Conservation (phyloP, 2,888 invertebrate genomes). For the Cryptocheilus praepositus region DNA sequence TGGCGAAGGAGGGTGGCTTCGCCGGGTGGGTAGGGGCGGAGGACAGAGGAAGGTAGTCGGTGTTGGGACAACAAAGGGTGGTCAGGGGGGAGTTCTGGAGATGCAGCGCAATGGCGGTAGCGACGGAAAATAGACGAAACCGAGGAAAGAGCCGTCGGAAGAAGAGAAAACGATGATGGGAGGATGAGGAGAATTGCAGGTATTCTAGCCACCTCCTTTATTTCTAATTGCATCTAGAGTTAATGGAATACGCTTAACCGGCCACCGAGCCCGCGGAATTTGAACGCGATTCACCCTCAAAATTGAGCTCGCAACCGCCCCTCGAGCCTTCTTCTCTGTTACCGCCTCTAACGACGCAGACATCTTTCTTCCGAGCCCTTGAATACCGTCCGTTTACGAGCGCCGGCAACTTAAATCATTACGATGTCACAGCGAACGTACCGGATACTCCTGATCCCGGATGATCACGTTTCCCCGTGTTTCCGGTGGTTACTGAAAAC, state of each 20-base stretch:
- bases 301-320: conserved; percentile 44
- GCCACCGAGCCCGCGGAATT: conserved; percentile 46
- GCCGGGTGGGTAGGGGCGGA: neutral
- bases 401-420: too few species aligned
- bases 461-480: too few species aligned
- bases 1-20: conserved; percentile 24
- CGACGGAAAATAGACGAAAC: neutral
- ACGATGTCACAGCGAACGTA: too few species aligned
- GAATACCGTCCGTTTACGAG: too few species aligned
- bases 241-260: conserved; percentile 59
- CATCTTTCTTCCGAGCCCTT: too few species aligned
- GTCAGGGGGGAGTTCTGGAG: neutral
- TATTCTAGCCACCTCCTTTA: conserved; percentile 58
- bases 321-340: conserved; percentile 22
- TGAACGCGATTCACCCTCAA: conserved; percentile 40
- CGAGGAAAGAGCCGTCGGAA: conserved; percentile 9
- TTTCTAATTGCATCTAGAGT: conserved; percentile 64
- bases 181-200: conserved; percentile 36
- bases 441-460: too few species aligned
- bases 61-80: neutral
- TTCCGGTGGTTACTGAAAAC: neutral
- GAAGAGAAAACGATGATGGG: conserved; percentile 24
- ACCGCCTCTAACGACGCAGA: too few species aligned
- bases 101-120: neutral
- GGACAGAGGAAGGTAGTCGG: conserved; percentile 7